phyloP scores from a whole-genome alignment of 2,888 invertebrate genomes.

The Lithophane leautieri region DNA sequence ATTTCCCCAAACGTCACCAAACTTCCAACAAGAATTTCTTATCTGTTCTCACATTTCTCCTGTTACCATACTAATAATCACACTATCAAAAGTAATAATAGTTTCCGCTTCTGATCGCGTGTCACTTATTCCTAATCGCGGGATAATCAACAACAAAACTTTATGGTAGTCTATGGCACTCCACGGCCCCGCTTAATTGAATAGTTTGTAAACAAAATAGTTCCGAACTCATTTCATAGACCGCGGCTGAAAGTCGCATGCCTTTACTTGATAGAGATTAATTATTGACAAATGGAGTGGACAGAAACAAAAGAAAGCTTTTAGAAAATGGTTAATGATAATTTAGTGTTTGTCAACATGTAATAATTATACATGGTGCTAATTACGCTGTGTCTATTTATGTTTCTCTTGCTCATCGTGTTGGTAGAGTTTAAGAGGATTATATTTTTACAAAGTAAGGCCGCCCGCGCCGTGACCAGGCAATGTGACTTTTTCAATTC shows the following conservation, averaged over 20 bases:
- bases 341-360: constrained; percentile 38
- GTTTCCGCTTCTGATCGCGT: constrained; percentile 58
- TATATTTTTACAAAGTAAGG: too few relatives aligned
- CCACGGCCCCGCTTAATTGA: constrained; percentile 74
- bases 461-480: too few relatives aligned
- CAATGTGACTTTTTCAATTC: not conserved
- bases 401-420: not conserved
- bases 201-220: constrained; percentile 81
- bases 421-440: not conserved
- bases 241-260: constrained; percentile 62
- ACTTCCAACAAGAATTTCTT: constrained; percentile 29
- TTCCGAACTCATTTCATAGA: constrained; percentile 67
- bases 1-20: constrained; percentile 12
- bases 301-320: constrained; percentile 72
- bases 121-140: constrained; percentile 61
- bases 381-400: constrained; percentile 5
- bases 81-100: constrained; percentile 39
- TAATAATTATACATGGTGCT: constrained; percentile 26
- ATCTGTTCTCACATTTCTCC: constrained; percentile 26
- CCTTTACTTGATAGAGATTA: constrained; percentile 73
- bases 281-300: constrained; percentile 67
- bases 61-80: constrained; percentile 40
- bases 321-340: constrained; percentile 55
- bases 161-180: constrained; percentile 45
- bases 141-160: constrained; percentile 70